Base-by-base conservation (phyloP, 2,797 vertebrate species). In the Xerus rutilus region DNA sequence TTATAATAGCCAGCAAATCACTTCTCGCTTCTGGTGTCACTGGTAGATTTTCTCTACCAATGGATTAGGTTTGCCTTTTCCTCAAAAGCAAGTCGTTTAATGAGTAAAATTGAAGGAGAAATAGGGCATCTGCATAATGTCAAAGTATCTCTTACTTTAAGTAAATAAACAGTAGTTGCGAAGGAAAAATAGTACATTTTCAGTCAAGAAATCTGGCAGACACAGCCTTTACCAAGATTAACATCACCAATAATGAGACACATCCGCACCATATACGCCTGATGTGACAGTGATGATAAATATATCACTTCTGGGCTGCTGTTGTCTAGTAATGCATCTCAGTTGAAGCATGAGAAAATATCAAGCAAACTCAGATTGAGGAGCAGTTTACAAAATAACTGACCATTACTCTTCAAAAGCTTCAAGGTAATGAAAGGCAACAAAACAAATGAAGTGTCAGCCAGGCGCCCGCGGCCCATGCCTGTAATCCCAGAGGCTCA, bases 41-140 rank as follows among this genome's bases (percentile, higher is more conserved):
- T 15, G 62, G 20, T 39, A 57, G 35, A 77, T 28, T 69, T 87
- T 47, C 91, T n/a, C 14, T 73, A 32, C 35, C 3, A 70, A 23
- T 32, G 28, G 21, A 62, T 64, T 85, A 70, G 17, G 6, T 72
- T 91, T 88, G 52, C 2, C 6, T 96, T 94, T 95, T 86, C 62
- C 85, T 76, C 35, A 83, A 13, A 87, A 93, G 14, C 45, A 54
- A 84, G 57, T 81, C 81, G 4, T 43, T 62, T 47, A 47, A 21
- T 81, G 25, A 30, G 47, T 69, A 8, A 91, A 83, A 86, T 93
- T 95, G 76, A 74, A 94, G 25, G 72, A 81, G 76, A 94, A 96
- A 89, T 30, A 45, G 21, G 7, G 65, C 2, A 54, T 89, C 72
- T 94, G 39, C 23, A 79, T 69, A 69, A 89, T 82, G 67, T 81